phyloP scores from a whole-genome alignment of 2,888 invertebrate genomes.

The Apodemia zela region DNA sequence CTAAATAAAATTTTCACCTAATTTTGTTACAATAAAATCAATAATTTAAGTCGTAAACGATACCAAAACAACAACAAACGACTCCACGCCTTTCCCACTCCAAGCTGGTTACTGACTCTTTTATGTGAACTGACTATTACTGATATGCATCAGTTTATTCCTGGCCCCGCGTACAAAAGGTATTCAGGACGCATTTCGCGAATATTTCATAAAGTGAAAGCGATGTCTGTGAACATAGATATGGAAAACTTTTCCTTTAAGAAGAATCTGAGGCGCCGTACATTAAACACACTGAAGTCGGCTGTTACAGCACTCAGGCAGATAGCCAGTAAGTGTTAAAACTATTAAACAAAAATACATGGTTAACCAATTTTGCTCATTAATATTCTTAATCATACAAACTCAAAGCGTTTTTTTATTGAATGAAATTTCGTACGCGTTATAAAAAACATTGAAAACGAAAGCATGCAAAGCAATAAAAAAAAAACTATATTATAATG shows the following conservation, averaged over 20 bases:
- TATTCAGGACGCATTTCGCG: conserved; percentile 37
- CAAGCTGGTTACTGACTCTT: conserved; percentile 44
- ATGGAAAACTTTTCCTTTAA: conserved; percentile 68
- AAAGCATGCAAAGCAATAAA: too few species aligned
- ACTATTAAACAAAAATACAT: conserved; percentile 32
- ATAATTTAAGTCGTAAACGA: background rate
- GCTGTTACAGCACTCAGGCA: conserved; percentile 70
- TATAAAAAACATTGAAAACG: too few species aligned
- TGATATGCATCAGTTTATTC: conserved; percentile 74
- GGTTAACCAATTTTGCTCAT: background rate
- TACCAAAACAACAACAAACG: conserved; percentile 8
- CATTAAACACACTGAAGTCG: conserved; percentile 68
- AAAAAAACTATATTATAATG: too few species aligned
- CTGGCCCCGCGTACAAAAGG: conserved; percentile 63
- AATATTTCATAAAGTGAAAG: conserved; percentile 34
- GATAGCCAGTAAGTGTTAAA: conserved; percentile 67
- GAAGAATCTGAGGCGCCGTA: conserved; percentile 69
- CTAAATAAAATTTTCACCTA: too few species aligned
- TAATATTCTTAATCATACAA: background rate
- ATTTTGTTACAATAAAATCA: too few species aligned
- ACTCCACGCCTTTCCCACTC: conserved; percentile 51
- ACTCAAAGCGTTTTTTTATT: too few species aligned
- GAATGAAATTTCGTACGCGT: too few species aligned
- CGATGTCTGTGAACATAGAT: conserved; percentile 67
- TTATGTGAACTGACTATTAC: conserved; percentile 45